Base-by-base conservation (phyloP, 2,888 invertebrate species). In the Artemia sp. region DNA sequence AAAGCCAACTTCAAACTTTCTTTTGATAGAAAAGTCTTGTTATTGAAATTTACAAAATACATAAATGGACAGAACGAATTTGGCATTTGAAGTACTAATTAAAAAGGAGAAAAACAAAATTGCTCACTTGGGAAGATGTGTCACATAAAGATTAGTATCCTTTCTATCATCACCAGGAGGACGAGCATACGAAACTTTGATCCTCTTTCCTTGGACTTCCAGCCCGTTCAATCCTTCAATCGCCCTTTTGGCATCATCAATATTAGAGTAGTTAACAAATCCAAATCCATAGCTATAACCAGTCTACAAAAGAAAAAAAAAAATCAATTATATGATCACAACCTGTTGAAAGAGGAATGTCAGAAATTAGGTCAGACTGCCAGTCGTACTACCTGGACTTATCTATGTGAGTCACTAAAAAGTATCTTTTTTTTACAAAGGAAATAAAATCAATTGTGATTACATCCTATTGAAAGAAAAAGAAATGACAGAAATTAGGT, bases 271-370 rank as follows among this genome's bases (percentile, higher is more conserved):
- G 79, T 94, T 93, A 67, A 94, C 92, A 80, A 95, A 95, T 64
- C 93, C 95, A 80, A 93, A 95, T 66, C 95, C 95, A 80, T 89
- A 94, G 80, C 93, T 93, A 82, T 94, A 94, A 68, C 92, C 92
- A 79, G 93, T 92, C 85, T 90, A 82, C 70, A 73, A 73, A 72
- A 70, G 52, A 19, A 52, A 71, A 69, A n/a, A 67, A 66, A n/a
- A 67, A 66, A 67, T 38, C 38, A 38, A 38, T 38, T 38, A 38
- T 5, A 4, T 38, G 38, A 38, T 3, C 38, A 38, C 38, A 38
- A 5, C 38, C 38, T 5, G 38, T 6, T 38, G 38, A 6, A 3
- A 38, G 38, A 38, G 38, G 38, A 38, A 38, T 38, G 38, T 3
- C 38, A 38, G 38, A 38, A 38, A 38, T 38, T 38, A 38, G 38